Base-by-base conservation (phyloP, 2,113 vertebrate species). In the Boleophthalmus pectinirostris region DNA sequence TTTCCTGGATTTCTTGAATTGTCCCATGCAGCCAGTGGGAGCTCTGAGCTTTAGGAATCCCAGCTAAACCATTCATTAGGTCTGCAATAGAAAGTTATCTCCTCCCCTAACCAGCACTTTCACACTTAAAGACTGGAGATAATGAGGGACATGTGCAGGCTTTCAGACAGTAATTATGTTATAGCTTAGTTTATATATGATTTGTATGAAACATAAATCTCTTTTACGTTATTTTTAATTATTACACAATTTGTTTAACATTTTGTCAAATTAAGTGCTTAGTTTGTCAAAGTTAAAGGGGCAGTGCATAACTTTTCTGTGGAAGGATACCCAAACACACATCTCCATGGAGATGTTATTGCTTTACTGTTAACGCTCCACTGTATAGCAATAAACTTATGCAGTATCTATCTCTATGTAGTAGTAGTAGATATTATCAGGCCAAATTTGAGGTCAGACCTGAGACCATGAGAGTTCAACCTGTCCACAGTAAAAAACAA, bases 1-100 rank as follows among this genome's bases (percentile, higher is more conserved):
- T 75, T 87, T 77, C 74, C 82, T 81, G 80, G 78, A 69, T 83
- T 83, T 75, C 57, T 58, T 58, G 68, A 75, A 82, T 85, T 71
- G 68, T 66, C 73, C 66, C 20, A 20, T 76, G 75, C 79, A 77
- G 75, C 70, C 83, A 78, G 69, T 47, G 16, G 70, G 53, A 66
- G 54, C 60, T 69, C 45, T 51, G 43, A 66, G 54, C 20, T 49
- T n/a, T 38, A 25, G 12, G 21, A 68, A 69, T 65, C 15, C 56
- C 80, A 77, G 71, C 20, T 77, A 57, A 72, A 61, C 46, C 16
- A 74, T 78, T 84, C 7, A 20, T 72, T 80, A 76, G 54, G 53
- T 61, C 64, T 61, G 66, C 73, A 82, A 24, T 66, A 38, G 12
- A 69, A 64, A 33, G 29, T 78, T 73, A 54, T 82, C 56, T 70